Conservation (phyloP, 2,888 invertebrate species). For the Orthonevra nobilis region DNA sequence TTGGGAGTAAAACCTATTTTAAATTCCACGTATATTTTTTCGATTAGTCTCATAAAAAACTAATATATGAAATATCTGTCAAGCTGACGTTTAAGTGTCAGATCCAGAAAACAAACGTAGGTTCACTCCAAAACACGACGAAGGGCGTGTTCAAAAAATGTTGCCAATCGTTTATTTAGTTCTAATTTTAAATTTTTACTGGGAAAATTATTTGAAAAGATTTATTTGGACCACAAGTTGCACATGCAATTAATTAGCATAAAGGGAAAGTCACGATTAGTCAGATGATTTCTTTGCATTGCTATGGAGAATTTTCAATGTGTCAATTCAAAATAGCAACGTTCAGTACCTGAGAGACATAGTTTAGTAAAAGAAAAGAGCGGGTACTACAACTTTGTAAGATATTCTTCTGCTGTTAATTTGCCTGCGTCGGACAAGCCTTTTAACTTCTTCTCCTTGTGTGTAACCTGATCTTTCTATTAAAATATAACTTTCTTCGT, state of each 20-base stretch:
- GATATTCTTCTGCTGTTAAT: too few species aligned
- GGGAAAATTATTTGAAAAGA: too few species aligned
- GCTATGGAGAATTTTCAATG: too few species aligned
- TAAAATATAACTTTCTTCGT: slow-evolving; percentile 90
- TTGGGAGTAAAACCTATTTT: slow-evolving; percentile 13
- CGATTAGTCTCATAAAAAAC: slow-evolving; percentile 39
- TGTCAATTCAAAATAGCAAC: too few species aligned
- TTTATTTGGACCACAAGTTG: too few species aligned
- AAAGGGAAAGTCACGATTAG: too few species aligned
- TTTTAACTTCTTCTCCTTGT: slow-evolving; percentile 92
- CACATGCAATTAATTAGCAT: too few species aligned
- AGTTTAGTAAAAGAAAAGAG: too few species aligned
- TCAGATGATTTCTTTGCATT: too few species aligned
- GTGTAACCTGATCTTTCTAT: slow-evolving; percentile 88
- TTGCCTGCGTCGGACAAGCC: too few species aligned
- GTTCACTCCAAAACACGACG: not conserved
- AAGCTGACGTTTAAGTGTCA: slow-evolving; percentile 26
- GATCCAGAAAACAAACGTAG: not conserved
- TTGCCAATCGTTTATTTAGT: not conserved
- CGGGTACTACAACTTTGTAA: too few species aligned
- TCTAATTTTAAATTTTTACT: not conserved
- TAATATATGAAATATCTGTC: slow-evolving; percentile 47
- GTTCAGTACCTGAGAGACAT: too few species aligned
- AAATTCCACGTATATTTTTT: slow-evolving; percentile 59
- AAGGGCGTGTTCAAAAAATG: slow-evolving; percentile 24